Conservation (phyloP, 1,140 invertebrate species). For the Drosophila chauvacae region DNA sequence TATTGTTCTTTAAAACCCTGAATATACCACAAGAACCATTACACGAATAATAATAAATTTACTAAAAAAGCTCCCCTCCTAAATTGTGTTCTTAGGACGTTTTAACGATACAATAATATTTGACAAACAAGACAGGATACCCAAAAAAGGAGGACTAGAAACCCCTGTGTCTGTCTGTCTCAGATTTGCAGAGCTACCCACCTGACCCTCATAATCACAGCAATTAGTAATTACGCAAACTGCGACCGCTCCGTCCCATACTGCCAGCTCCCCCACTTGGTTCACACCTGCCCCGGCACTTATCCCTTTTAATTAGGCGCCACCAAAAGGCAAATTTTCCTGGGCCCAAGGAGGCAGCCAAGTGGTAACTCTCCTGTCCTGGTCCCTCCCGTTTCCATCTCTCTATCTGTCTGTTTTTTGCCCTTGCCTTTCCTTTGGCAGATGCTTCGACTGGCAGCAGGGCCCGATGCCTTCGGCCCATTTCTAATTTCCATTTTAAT, state of each 20-base stretch:
- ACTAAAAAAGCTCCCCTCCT: no score
- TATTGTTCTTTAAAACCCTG: background rate
- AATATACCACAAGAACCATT: background rate
- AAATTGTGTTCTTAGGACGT: background rate
- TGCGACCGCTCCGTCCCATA: slow-evolving; percentile 10
- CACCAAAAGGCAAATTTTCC: slow-evolving; percentile 71
- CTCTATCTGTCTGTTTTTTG: slow-evolving; percentile 36
- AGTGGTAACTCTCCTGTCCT: slow-evolving; percentile 33
- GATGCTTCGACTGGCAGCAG: slow-evolving; percentile 54
- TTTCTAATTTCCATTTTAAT: slow-evolving; percentile 82
- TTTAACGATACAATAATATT: slow-evolving; percentile 12
- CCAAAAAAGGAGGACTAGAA: background rate
- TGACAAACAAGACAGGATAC: background rate
- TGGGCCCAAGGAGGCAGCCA: slow-evolving; percentile 52
- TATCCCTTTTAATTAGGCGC: slow-evolving; percentile 80
- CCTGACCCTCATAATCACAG: slow-evolving; percentile 62
- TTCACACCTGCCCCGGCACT: slow-evolving; percentile 74
- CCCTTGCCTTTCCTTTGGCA: slow-evolving; percentile 51
- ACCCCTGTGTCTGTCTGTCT: background rate
- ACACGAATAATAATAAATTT: background rate
- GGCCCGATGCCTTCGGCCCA: slow-evolving; percentile 45
- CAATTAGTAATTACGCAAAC: slow-evolving; percentile 74
- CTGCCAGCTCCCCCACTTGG: slow-evolving; percentile 17
- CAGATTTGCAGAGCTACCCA: slow-evolving; percentile 6
- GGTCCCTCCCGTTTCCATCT: background rate